Evolutionary conservation across 1,140 invertebrate genomes (phyloP).

Genomic region (Xylocopa sonorina): DNA sequence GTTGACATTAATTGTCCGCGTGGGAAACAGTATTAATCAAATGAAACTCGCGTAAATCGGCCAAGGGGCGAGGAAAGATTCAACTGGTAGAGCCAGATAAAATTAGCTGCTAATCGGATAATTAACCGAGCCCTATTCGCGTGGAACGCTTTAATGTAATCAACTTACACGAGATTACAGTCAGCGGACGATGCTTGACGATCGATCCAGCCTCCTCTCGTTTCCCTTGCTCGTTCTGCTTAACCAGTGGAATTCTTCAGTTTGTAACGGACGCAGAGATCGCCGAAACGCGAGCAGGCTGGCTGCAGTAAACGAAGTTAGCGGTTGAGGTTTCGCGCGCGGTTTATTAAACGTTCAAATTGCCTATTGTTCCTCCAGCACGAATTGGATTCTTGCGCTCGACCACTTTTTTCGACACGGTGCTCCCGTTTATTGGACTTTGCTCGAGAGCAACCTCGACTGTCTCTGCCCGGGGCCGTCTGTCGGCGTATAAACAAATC

Average conservation of each 20-base stretch:
- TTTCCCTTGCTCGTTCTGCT: neutral
- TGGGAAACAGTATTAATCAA: too few species aligned
- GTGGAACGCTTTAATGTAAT: too few species aligned
- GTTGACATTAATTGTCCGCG: too few species aligned
- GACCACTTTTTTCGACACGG: neutral
- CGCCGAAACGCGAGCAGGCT: neutral
- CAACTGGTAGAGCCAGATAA: too few species aligned
- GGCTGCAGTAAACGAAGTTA: neutral
- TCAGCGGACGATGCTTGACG: neutral
- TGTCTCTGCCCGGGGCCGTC: neutral
- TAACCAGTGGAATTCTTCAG: conserved; percentile 5
- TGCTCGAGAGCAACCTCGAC: neutral
- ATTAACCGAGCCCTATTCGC: too few species aligned
- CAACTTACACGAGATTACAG: too few species aligned
- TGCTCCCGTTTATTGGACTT: conserved; percentile 5
- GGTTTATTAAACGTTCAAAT: conserved; percentile 40
- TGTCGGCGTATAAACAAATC: conserved; percentile 2
- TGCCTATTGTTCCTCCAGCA: conserved; percentile 4
- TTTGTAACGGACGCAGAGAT: neutral
- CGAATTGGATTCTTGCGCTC: neutral
- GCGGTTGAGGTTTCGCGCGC: conserved; percentile 26
- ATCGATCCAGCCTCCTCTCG: neutral
- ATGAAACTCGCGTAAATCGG: too few species aligned
- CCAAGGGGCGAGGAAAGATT: too few species aligned
- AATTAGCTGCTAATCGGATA: too few species aligned